Conservation (phyloP, 2,888 invertebrate species). For the Cryptophagus acutangulus region DNA sequence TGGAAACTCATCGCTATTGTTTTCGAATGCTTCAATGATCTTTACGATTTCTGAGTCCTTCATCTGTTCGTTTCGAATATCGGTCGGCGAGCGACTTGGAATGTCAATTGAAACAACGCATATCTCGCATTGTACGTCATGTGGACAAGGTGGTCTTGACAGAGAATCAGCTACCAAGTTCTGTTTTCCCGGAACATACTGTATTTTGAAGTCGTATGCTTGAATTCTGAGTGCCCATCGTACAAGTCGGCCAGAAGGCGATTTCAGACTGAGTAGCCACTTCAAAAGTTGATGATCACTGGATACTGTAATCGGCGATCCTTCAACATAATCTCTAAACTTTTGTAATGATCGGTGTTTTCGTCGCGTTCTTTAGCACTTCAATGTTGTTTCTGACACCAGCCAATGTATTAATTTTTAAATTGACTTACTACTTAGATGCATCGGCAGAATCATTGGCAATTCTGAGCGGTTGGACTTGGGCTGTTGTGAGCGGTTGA, state of each 20-base stretch:
- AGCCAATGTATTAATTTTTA: too few species aligned
- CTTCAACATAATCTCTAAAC: constrained; percentile 32
- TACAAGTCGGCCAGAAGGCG: constrained; percentile 34
- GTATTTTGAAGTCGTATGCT: constrained; percentile 37
- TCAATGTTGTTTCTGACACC: too few species aligned
- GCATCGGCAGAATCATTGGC: too few species aligned
- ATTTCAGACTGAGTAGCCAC: constrained; percentile 42
- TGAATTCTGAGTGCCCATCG: constrained; percentile 46
- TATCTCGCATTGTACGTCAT: neutral
- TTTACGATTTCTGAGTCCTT: constrained; percentile 25
- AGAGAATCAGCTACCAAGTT: constrained; percentile 43
- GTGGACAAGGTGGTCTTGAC: constrained; percentile 27
- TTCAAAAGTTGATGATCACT: constrained; percentile 48
- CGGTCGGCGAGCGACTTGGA: constrained; percentile 10
- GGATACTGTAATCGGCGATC: constrained; percentile 31
- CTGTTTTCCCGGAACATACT: constrained; percentile 39
- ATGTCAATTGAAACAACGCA: constrained; percentile 13
- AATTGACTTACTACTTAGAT: too few species aligned
- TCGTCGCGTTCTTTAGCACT: too few species aligned
- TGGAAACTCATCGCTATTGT: constrained; percentile 8
- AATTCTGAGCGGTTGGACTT: too few species aligned
- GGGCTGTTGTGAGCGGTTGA: too few species aligned
- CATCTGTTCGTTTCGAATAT: constrained; percentile 21
- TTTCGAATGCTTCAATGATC: constrained; percentile 25
- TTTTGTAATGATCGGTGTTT: too few species aligned